Base-by-base conservation (phyloP, 2,113 vertebrate species). In the Gracilinanus agilis region DNA sequence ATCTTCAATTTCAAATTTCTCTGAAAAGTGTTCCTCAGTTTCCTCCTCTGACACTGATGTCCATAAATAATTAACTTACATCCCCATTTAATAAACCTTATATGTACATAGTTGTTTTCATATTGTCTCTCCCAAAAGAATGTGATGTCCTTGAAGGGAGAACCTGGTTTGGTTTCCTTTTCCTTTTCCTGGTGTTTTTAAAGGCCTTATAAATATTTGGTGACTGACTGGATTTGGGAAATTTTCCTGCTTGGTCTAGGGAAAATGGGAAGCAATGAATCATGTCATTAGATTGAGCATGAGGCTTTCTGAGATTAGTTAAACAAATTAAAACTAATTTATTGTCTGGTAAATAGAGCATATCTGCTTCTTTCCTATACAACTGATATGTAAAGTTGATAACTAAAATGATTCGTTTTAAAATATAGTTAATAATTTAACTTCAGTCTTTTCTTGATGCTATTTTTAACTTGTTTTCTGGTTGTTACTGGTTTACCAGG, bases 361-460 rank as follows among this genome's bases (percentile, higher is more conserved):
- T 3, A 3, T 83, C 56, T 93, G 11, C 11, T 34, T 16, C 34
- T 44, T 91, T 75, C 25, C 19, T 90, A 83, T 83, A 92, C 90
- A 93, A 90, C 0, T 19, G 91, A 49, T 92, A 34, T 95, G 2
- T 92, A 92, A 91, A 94, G 90, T 95, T 49, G 34, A 88, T 40
- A 88, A 92, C 2, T 94, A 93, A 44, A 44, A 75, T 54, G 34
- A 92, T 2, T 93, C 44, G 54, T 55, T 91, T 83, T 92, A 88
- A 54, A 95, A 93, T 94, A 34, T 91, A 93, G 91, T 89, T 96
- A 90, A 75, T 92, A 92, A 2, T 49, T 49, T 49, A 5, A 49
- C 49, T 5, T 49, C 49, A 49, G 49, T 49, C 49, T 49, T n/a
- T 49, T 49, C 49, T 49, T 49, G 49, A 49, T 3, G 49, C 49